Conservation (phyloP, 2,113 vertebrate genomes). For the Pholis gunnellus region DNA sequence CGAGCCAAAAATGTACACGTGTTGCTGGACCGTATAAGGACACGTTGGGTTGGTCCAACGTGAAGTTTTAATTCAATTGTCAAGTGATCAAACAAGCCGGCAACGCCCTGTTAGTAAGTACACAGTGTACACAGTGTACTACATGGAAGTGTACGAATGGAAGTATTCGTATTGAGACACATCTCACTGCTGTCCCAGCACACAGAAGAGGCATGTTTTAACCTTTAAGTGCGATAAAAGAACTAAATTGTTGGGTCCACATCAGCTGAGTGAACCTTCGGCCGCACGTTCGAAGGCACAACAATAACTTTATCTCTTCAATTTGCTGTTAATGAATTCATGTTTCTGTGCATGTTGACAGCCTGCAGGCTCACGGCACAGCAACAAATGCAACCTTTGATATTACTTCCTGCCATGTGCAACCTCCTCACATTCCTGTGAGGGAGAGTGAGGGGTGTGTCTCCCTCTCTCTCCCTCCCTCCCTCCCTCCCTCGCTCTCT, state of each 20-base stretch:
- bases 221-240: background rate
- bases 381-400: slow-evolving; percentile 46
- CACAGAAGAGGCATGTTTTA: background rate
- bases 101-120: no score
- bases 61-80: no score
- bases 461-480: slow-evolving; percentile 3
- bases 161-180: background rate
- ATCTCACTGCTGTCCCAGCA: no score
- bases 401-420: slow-evolving; percentile 63
- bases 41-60: no score
- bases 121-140: background rate
- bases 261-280: background rate
- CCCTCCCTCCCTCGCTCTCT: slow-evolving; percentile 6
- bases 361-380: slow-evolving; percentile 2
- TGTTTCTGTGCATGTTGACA: slow-evolving; percentile 17
- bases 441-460: slow-evolving; percentile 27
- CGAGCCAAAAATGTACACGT: no score
- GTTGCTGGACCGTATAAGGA: no score
- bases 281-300: background rate
- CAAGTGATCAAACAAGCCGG: no score
- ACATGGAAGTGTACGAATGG: background rate
- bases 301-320: background rate
- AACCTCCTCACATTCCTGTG: slow-evolving; percentile 62
- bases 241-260: background rate
- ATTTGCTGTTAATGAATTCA: background rate